Conservation (phyloP, 2,888 invertebrate species). For the Cosmia pyralina region DNA sequence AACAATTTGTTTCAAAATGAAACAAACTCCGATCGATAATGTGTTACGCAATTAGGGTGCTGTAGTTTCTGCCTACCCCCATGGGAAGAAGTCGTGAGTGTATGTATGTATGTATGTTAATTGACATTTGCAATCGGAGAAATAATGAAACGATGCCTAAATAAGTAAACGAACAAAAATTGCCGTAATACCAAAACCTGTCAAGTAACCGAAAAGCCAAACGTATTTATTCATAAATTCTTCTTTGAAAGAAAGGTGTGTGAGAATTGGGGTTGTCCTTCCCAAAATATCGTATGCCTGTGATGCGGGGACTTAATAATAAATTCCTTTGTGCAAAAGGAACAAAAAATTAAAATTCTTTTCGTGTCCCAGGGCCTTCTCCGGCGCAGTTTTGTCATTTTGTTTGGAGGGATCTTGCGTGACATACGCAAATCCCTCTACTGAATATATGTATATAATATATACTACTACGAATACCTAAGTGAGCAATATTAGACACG, state of each 20-base stretch:
- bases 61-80: too few species aligned
- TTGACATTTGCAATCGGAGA: not conserved
- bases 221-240: constrained; percentile 78
- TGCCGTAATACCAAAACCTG: constrained; percentile 68
- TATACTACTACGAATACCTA: constrained; percentile 62
- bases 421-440: constrained; percentile 81
- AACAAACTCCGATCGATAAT: too few species aligned
- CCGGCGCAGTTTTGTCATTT: constrained; percentile 84
- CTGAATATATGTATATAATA: constrained; percentile 65
- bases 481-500: constrained; percentile 65
- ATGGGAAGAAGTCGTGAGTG: too few species aligned
- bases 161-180: constrained; percentile 58
- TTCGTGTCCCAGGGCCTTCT: constrained; percentile 79
- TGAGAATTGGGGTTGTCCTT: constrained; percentile 76
- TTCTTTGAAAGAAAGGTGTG: constrained; percentile 77
- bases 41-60: too few species aligned
- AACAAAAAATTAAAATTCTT: constrained; percentile 87
- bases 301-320: constrained; percentile 84
- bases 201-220: constrained; percentile 77
- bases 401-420: constrained; percentile 80
- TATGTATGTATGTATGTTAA: not conserved
- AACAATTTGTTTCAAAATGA: too few species aligned
- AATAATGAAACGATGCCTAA: constrained; percentile 59
- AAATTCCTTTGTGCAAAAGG: constrained; percentile 86
- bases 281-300: constrained; percentile 81